Percentiles rank a stretch among this genome's conserved stretches.
phyloP scores from a whole-genome alignment of 2,888 invertebrate species.

The Nomada fucata region DNA sequence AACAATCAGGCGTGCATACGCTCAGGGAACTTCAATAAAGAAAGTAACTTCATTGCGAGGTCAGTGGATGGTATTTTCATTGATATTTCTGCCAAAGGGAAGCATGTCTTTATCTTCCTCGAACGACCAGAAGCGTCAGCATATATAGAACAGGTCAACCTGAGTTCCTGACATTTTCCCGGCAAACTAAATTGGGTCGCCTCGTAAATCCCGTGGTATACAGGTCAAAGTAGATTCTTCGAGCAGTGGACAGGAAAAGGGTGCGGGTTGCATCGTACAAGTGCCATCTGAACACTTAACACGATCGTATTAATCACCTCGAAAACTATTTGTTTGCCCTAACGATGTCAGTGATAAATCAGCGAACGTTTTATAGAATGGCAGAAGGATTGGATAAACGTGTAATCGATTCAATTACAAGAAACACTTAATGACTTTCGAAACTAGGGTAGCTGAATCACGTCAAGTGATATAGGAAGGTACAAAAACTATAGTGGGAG shows the following conservation, averaged over 20 bases:
- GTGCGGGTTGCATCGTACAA: constrained; percentile 5
- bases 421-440: not conserved
- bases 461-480: too few relatives aligned
- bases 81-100: constrained; percentile 38
- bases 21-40: constrained; percentile 15
- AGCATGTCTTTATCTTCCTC: constrained; percentile 21
- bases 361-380: not conserved
- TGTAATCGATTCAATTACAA: not conserved
- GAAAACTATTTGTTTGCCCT: not conserved
- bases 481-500: too few relatives aligned
- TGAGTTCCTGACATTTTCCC: constrained; percentile 65
- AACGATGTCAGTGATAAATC: not conserved
- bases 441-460: too few relatives aligned
- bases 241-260: constrained; percentile 32
- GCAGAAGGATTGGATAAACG: not conserved
- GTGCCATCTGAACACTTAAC: constrained; percentile 36
- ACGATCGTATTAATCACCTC: constrained; percentile 21
- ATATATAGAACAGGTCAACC: constrained; percentile 52
- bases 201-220: constrained; percentile 57
- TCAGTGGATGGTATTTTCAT: constrained; percentile 46
- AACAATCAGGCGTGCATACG: constrained; percentile 19
- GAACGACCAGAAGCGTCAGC: constrained; percentile 41
- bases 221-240: constrained; percentile 53
- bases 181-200: constrained; percentile 62
- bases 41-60: constrained; percentile 42